Conservation (phyloP, 2,113 vertebrate genomes). For the Scophthalmus maximus region DNA sequence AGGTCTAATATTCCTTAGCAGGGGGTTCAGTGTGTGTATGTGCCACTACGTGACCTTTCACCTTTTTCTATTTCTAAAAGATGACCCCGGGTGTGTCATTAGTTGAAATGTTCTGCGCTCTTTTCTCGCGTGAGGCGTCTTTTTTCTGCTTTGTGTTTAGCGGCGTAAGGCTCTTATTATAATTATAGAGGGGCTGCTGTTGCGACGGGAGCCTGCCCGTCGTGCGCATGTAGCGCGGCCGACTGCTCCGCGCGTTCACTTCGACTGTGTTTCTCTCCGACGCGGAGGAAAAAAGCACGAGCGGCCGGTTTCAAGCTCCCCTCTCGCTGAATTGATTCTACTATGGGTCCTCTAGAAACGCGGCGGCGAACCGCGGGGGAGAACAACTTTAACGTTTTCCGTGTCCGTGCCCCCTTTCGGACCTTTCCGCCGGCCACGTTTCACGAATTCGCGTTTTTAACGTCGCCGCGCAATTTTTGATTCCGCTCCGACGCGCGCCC, state of each 20-base stretch:
- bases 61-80: not conserved
- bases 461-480: not conserved
- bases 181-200: slow-evolving; percentile 31
- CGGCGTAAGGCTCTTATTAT: not conserved
- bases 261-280: slow-evolving; percentile 82
- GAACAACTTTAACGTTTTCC: not conserved
- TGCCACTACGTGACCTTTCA: too few species aligned
- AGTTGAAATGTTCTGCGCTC: too few species aligned
- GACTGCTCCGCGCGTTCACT: slow-evolving; percentile 72
- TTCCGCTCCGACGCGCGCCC: accelerated
- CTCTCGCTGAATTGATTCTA: slow-evolving; percentile 90
- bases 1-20: not conserved
- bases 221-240: slow-evolving; percentile 73
- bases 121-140: too few species aligned
- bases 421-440: accelerated
- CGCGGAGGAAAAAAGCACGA: slow-evolving; percentile 84
- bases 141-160: not conserved
- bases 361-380: slow-evolving; percentile 66
- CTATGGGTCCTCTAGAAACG: slow-evolving; percentile 84
- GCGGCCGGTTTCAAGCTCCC: slow-evolving; percentile 88
- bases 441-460: accelerated
- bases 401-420: accelerated
- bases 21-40: not conserved
- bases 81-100: too few species aligned
- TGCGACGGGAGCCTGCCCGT: slow-evolving; percentile 63